Percentiles rank a stretch among this genome's conserved stretches.
Evolutionary conservation across 1,140 invertebrate genomes (phyloP).

Genomic region (Danaus melanippus): DNA sequence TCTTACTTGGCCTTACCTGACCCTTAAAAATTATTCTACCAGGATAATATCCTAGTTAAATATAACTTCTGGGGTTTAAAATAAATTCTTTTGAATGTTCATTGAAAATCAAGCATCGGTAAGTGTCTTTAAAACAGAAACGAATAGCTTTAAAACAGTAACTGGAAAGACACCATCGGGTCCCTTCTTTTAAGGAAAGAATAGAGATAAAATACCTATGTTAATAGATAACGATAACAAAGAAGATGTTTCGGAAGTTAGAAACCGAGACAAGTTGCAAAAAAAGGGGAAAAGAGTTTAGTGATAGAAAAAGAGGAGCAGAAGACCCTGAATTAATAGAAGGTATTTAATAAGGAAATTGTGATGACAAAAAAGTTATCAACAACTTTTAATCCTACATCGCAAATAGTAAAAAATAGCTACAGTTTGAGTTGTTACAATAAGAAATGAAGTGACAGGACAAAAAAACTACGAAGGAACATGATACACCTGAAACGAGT

Average conservation of each 20-base stretch:
- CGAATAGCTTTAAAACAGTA: too few relatives aligned
- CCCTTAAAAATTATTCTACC: too few relatives aligned
- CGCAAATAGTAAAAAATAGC: conserved; percentile 13
- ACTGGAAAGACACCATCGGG: conserved; percentile 27
- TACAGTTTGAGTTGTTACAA: conserved; percentile 6
- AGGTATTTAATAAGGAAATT: too few relatives aligned
- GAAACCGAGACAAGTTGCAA: too few relatives aligned
- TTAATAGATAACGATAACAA: conserved; percentile 3
- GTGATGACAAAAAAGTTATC: conserved; percentile 22
- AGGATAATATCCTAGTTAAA: too few relatives aligned
- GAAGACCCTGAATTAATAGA: too few relatives aligned
- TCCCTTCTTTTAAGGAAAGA: conserved; percentile 17
- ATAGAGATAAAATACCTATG: conserved; percentile 25
- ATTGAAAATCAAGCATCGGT: too few relatives aligned
- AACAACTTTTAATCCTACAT: conserved; percentile 9
- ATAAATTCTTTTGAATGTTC: too few relatives aligned
- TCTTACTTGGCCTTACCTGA: too few relatives aligned
- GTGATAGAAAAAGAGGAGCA: too few relatives aligned
- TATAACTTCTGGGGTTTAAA: too few relatives aligned
- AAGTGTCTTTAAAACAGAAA: too few relatives aligned
- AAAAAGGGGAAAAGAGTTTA: conserved; percentile 22
- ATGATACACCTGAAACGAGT: conserved; percentile 14
- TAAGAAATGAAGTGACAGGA: conserved; percentile 15
- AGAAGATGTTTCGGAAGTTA: conserved; percentile 9
- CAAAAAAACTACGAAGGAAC: conserved; percentile 10